Evolutionary conservation across 2,888 invertebrate genomes (phyloP), one percentile per base, ranked within the genome.

Genomic region (Cantharis rufa): DNA sequence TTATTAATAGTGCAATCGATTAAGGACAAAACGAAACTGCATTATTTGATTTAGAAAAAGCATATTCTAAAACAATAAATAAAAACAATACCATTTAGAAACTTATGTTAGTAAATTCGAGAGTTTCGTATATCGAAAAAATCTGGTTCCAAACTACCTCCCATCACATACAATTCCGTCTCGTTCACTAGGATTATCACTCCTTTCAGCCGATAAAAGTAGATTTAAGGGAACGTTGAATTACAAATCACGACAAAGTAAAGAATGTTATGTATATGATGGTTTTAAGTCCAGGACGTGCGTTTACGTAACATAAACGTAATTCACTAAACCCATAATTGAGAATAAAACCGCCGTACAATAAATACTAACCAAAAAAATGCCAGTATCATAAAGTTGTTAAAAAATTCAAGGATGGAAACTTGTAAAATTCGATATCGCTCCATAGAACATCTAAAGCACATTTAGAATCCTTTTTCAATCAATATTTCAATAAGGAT

Each of bases 171-270:
- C 63, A 63, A 63, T 24, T 24, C 64, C 15, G 21, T 66, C 64
- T 66, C 64, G 64, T 66, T 66, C 64, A 66, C 18, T n/a, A 66
- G 64, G 64, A 66, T 66, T 66, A 66, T 66, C 64, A 21, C 64
- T 24, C 64, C 21, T 66, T 66, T 66, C 21, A 66, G n/a, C 18
- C 64, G 64, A 66, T 66, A 66, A 66, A 66, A 66, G 64, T 24
- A 66, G 64, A 18, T 66, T 66, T 66, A 24, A 66, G 64, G 24
- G 64, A 66, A 66, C 64, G 64, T 66, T n/a, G 64, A 66, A 21
- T 66, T 66, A 66, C 64, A 66, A 66, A 66, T 66, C 64, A 66
- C 64, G 24, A 66, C 64, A 66, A 21, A 66, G 64, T 66, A 24
- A n/a, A 24, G 64, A 66, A 66, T 13, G 21, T 24, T 21, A 66